phyloP scores from a whole-genome alignment of 2,113 vertebrate species.

The Sinocyclocheilus grahami region DNA sequence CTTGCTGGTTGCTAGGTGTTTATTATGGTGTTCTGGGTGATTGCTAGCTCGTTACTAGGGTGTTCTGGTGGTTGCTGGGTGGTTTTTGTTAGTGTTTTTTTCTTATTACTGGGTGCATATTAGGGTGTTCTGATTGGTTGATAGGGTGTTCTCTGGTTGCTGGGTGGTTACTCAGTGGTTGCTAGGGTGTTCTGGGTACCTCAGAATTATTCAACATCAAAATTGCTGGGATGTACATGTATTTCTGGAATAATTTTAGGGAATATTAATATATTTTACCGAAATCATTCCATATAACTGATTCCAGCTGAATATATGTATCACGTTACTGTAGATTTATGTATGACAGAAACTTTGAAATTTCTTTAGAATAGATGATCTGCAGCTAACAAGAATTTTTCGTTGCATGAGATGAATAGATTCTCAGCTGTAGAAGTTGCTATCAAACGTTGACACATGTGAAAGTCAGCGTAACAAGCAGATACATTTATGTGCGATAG shows the following conservation, averaged over 20 bases:
- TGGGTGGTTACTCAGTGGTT: background rate
- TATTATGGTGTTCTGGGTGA: background rate
- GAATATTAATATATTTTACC: background rate
- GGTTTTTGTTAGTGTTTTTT: background rate
- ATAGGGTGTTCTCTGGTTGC: background rate
- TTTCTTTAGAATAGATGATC: background rate
- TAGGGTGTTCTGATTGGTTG: too few relatives aligned
- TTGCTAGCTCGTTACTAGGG: too few relatives aligned
- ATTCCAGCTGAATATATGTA: conserved; percentile 1
- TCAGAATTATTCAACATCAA: background rate
- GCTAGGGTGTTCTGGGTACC: background rate
- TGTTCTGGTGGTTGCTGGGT: background rate
- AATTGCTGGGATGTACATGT: background rate
- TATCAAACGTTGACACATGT: background rate
- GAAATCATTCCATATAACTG: background rate
- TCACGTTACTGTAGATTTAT: background rate
- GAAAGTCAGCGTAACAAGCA: background rate
- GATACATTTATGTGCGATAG: conserved; percentile 23
- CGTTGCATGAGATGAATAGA: background rate
- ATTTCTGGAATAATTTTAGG: background rate
- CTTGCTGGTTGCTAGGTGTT: background rate
- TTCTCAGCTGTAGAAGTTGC: background rate
- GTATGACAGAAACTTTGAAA: background rate
- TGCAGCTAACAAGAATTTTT: background rate
- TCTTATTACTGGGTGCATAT: background rate